Evolutionary conservation across 2,888 invertebrate genomes (phyloP), one percentile per base, ranked within the genome.

Genomic region (Pristionchus maxplancki): DNA sequence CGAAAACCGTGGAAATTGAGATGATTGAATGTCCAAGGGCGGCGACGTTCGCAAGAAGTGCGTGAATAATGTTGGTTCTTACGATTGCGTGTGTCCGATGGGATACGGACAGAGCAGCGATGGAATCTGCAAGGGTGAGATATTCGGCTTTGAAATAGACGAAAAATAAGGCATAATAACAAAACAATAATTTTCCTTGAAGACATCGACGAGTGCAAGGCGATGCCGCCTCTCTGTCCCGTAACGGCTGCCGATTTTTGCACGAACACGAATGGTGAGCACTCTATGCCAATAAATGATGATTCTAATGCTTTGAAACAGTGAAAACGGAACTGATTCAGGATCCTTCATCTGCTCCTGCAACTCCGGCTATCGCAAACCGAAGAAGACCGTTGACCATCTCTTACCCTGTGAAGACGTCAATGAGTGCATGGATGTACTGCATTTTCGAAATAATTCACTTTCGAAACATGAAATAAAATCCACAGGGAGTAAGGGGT

Each of bases 121-220:
- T 1, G 85, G 64, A 37, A 85, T 40, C 62, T 85, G 85, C 64
- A 64, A 85, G 28, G 85, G 85, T 85, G 28, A 62, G 64, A n/a
- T n/a, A n/a, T n/a, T n/a, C n/a, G n/a, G n/a, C n/a, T n/a, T n/a
- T n/a, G n/a, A n/a, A n/a, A n/a, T n/a, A n/a, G n/a, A n/a, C n/a
- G n/a, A n/a, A n/a, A n/a, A n/a, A n/a, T n/a, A n/a, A n/a, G n/a
- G n/a, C n/a, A n/a, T n/a, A n/a, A n/a, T n/a, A n/a, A n/a, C n/a
- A n/a, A n/a, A n/a, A n/a, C n/a, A n/a, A n/a, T n/a, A n/a, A n/a
- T n/a, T n/a, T 11, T 44, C 44, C 44, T 44, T 11, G n/a, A n/a
- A 88, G 89, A 88, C 50, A 81, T 88, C 81, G 50, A 88, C 62
- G 88, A 88, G 20, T 89, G 89, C 40, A 28, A 64, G 11, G 64